Percentiles rank a stretch among this genome's conserved stretches.
Conservation (phyloP, 1,140 invertebrate species). For the Aplysia californica region DNA sequence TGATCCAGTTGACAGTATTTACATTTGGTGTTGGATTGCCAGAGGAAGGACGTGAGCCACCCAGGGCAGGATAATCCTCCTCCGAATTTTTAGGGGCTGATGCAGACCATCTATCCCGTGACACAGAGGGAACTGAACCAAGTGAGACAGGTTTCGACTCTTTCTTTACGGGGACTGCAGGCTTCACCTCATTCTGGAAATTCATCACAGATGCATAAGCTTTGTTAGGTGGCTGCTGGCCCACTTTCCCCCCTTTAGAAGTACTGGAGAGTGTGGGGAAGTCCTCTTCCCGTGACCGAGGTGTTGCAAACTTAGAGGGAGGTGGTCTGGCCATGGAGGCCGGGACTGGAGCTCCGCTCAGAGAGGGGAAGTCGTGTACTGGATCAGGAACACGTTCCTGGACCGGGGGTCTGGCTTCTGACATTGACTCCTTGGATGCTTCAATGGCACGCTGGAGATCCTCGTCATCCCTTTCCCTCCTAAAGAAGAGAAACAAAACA, state of each 20-base stretch:
- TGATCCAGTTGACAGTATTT: neutral
- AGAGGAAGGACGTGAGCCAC: neutral
- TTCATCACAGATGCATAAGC: slow-evolving; percentile 13
- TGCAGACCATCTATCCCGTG: neutral
- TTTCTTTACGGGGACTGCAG: neutral
- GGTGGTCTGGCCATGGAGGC: slow-evolving; percentile 1
- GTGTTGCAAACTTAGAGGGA: slow-evolving; percentile 5
- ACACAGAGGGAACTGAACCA: neutral
- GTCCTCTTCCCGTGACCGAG: slow-evolving; percentile 47
- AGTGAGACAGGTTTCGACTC: slow-evolving; percentile 19
- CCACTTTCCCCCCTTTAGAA: neutral
- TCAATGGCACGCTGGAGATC: slow-evolving; percentile 49
- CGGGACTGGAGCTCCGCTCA: slow-evolving; percentile 19
- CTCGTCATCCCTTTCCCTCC: slow-evolving; percentile 35
- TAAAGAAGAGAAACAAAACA: slow-evolving; percentile 9
- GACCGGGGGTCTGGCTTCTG: slow-evolving; percentile 14
- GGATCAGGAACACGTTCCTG: slow-evolving; percentile 30
- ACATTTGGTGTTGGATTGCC: neutral
- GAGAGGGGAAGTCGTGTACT: slow-evolving; percentile 33
- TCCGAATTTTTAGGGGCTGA: slow-evolving; percentile 2
- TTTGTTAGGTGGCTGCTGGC: neutral
- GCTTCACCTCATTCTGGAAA: neutral
- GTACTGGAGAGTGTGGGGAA: slow-evolving; percentile 48
- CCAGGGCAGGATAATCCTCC: slow-evolving; percentile 30
- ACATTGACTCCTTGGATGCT: slow-evolving; percentile 45